Evolutionary conservation across 1,140 invertebrate species (phyloP).

Genomic region (Maniola jurtina): DNA sequence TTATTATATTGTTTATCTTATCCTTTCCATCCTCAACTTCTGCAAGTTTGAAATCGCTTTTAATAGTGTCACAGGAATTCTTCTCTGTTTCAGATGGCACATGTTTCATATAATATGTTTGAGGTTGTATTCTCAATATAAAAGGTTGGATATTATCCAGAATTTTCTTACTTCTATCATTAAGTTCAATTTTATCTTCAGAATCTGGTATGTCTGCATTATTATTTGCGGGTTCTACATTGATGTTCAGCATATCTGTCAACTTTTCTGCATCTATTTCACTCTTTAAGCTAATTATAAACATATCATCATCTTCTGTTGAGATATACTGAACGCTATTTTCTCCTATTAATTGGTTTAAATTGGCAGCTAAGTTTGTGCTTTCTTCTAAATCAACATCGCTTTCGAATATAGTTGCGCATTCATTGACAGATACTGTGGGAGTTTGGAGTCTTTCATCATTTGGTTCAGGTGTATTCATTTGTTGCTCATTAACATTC

Average conservation of each 20-base stretch:
- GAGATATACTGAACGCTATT: constrained; percentile 73
- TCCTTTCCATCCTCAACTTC: neutral
- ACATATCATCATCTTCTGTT: constrained; percentile 73
- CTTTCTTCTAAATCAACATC: constrained; percentile 72
- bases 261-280: constrained; percentile 70
- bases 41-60: neutral
- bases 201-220: constrained; percentile 23
- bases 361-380: constrained; percentile 66
- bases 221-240: constrained; percentile 29
- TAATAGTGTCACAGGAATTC: neutral
- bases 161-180: constrained; percentile 25
- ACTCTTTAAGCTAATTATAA: constrained; percentile 72
- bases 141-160: constrained; percentile 29
- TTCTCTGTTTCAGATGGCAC: neutral
- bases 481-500: constrained; percentile 41
- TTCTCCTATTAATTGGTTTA: constrained; percentile 71
- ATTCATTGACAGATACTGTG: constrained; percentile 55
- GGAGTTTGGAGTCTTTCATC: constrained; percentile 32
- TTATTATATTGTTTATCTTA: neutral
- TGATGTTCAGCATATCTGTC: constrained; percentile 71
- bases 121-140: constrained; percentile 16
- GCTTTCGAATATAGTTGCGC: constrained; percentile 71
- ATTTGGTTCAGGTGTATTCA: constrained; percentile 21
- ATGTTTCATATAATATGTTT: constrained; percentile 10
- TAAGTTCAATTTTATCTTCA: constrained; percentile 17